Conservation (phyloP, 2,888 invertebrate genomes). For the Trissoscelio sp. region DNA sequence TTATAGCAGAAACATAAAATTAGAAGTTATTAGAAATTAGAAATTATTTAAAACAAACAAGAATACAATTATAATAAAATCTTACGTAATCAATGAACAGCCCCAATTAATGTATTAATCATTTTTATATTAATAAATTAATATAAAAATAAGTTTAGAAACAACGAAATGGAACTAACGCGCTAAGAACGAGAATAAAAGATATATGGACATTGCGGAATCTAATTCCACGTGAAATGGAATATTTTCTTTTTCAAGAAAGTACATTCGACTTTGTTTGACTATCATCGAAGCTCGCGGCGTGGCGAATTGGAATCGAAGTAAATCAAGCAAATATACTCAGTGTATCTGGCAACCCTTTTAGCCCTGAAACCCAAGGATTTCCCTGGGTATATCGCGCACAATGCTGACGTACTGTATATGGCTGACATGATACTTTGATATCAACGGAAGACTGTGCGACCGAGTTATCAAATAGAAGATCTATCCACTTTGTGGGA, state of each 20-base stretch:
- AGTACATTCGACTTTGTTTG: slow-evolving; percentile 33
- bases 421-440: slow-evolving; percentile 32
- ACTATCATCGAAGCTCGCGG: slow-evolving; percentile 19
- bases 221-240: slow-evolving; percentile 18
- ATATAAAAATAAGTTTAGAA: too few relatives aligned
- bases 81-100: too few relatives aligned
- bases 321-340: slow-evolving; percentile 45
- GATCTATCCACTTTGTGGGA: slow-evolving; percentile 16
- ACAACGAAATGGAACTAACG: too few relatives aligned
- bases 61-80: too few relatives aligned
- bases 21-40: too few relatives aligned
- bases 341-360: slow-evolving; percentile 42
- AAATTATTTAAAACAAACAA: too few relatives aligned
- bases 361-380: slow-evolving; percentile 22
- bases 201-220: slow-evolving; percentile 8
- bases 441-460: slow-evolving; percentile 23
- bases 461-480: slow-evolving; percentile 12
- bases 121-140: too few relatives aligned
- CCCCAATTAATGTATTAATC: too few relatives aligned
- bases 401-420: slow-evolving; percentile 36
- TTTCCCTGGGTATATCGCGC: slow-evolving; percentile 7
- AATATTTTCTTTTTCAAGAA: slow-evolving; percentile 15
- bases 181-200: too few relatives aligned
- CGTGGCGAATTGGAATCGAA: slow-evolving; percentile 36
- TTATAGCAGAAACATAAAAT: too few relatives aligned